Evolutionary conservation across 2,888 invertebrate genomes (phyloP), one percentile per base, ranked within the genome.

Genomic region (Heliconius ismenius): DNA sequence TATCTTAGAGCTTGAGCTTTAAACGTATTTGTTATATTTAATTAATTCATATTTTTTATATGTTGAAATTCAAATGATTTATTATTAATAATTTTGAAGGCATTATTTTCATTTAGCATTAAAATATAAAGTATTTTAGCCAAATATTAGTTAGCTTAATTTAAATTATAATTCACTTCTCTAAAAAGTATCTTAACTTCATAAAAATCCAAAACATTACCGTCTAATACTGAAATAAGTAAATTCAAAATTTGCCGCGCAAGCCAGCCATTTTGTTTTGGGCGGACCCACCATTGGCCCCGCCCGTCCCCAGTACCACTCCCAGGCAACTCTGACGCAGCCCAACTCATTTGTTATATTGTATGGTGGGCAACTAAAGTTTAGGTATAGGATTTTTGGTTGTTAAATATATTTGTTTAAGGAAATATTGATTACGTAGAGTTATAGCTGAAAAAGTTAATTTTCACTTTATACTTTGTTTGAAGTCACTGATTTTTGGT

Each of bases 251-350:
- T 86, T 95, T 95, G 95, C 95, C 95, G 95, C 95, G 94, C 90
- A 89, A 89, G 89, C 88, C 90, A 90, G 95, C 95, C 95, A 94
- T 95, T 94, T 95, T 95, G 95, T 94, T 95, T 92, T 86, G 92
- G 95, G 95, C 94, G 95, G 92, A 86, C 87, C 87, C 92, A 92
- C 91, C 89, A 87, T 90, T 80, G 83, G 94, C 90, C 89, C 93
- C 93, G 95, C 95, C 95, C 91, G 62, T 62, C 15, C 26, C 28
- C 4, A 28, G 26, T 84, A 90, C 93, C 93, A 91, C 93, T 89
- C 94, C 92, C 90, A 87, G 88, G 88, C 87, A 84, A 81, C 92
- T 92, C 93, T 90, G 92, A 92, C 92, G 92, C 92, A 92, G 90
- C 94, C 92, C 94, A 93, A 92, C 87, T 93, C 91, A 93, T 93